Base-by-base conservation (phyloP, 2,888 invertebrate genomes). In the Macrophya alboannulata region DNA sequence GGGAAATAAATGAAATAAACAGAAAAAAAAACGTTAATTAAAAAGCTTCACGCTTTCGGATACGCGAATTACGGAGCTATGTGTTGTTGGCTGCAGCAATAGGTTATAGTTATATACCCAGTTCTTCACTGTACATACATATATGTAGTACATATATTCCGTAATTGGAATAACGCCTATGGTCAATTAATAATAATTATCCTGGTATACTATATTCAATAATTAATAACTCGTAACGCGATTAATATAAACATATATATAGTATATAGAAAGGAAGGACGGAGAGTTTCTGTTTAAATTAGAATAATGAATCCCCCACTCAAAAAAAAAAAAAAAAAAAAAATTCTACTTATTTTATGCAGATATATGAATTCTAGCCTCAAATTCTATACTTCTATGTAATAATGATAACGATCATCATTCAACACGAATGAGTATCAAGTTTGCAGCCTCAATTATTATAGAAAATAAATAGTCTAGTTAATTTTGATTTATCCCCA, bases 41-140 rank as follows among this genome's bases (percentile, higher is more conserved):
- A 25, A 43, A 65, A 15, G 82, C 82, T 82, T 82, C 82, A 82
- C 82, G 82, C 82, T 82, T 82, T 82, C 82, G 40, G 43, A n/a
- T 82, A 82, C 21, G 43, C 82, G 43, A 82, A 65, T 45, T 40
- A 45, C 65, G 3, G 82, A 40, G 81, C 25, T 21, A 25, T 9
- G 9, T 40, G 15, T 12, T 25, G 10, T 48, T 9, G 25, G 31
- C 31, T 31, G 31, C 31, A 31, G 31, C 31, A 31, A 31, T 31
- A 12, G 48, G 48, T 17, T n/a, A 31, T 12, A 10, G 15, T 0
- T 25, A 72, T 72, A 43, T 37, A 71, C 40, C n/a, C 21, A 21
- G n/a, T 43, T 1, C 12, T n/a, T n/a, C n/a, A n/a, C n/a, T n/a
- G n/a, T 65, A 65, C 21, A 65, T 25, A 25, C 1, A 21, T 65